Conservation (phyloP, 1,140 invertebrate species). For the Caenorhabditis inopinata region DNA sequence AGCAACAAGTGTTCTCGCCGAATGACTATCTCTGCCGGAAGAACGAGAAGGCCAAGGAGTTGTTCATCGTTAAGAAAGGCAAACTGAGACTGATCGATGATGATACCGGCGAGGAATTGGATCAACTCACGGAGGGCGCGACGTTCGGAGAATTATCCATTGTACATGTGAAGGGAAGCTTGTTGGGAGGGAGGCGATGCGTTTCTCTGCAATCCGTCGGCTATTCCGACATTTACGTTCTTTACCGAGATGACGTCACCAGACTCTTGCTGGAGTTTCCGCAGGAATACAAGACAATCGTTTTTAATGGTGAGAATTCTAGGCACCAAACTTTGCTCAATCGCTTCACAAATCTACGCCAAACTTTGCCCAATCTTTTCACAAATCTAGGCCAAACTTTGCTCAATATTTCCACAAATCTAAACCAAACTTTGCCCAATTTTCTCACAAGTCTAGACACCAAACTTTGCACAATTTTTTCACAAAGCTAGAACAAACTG, state of each 20-base stretch:
- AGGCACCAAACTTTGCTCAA: no score
- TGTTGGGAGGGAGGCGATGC: not conserved
- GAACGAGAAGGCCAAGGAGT: constrained; percentile 38
- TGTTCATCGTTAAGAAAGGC: constrained; percentile 44
- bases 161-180: constrained; percentile 35
- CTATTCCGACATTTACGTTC: constrained; percentile 37
- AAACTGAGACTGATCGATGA: constrained; percentile 25
- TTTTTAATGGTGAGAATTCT: not conserved
- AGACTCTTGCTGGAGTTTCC: constrained; percentile 33
- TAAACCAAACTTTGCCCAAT: no score
- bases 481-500: no score
- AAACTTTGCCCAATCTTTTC: no score
- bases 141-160: constrained; percentile 43
- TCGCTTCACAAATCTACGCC: no score
- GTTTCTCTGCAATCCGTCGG: constrained; percentile 19
- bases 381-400: no score
- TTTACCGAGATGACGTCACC: constrained; percentile 40
- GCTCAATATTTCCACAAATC: no score
- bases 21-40: constrained; percentile 40
- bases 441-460: no score
- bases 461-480: no score
- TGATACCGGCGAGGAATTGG: not conserved
- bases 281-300: constrained; percentile 13
- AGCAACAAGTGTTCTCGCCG: constrained; percentile 40
- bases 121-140: constrained; percentile 30